Conservation (phyloP, 1,140 invertebrate species). For the Drosophila leontia region DNA sequence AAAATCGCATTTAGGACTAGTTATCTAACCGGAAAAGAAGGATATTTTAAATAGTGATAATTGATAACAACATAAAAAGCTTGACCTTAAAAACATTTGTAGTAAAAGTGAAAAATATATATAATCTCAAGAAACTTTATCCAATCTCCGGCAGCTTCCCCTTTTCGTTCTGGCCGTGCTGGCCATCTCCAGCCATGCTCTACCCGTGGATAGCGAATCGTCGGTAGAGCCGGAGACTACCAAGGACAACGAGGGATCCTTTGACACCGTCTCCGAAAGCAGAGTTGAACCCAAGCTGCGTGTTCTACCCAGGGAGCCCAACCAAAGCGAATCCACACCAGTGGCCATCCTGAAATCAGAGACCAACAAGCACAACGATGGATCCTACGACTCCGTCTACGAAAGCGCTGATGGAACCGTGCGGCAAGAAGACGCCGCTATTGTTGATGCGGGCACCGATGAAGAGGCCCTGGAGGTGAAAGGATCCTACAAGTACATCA, state of each 20-base stretch:
- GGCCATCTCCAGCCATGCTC: slow-evolving; percentile 16
- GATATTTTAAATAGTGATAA: neutral
- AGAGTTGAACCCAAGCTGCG: neutral
- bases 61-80: neutral
- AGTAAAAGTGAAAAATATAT: neutral
- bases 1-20: no score
- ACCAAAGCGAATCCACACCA: slow-evolving; percentile 11
- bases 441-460: slow-evolving; percentile 50
- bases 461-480: slow-evolving; percentile 65
- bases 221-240: no score
- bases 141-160: slow-evolving; percentile 40
- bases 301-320: no score
- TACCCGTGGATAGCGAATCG: slow-evolving; percentile 15
- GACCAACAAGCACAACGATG: slow-evolving; percentile 52
- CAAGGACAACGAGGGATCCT: no score
- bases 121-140: no score
- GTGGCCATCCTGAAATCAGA: slow-evolving; percentile 68
- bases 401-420: slow-evolving; percentile 60
- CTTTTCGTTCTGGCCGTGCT: slow-evolving; percentile 46
- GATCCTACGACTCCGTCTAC: slow-evolving; percentile 47
- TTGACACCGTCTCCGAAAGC: no score
- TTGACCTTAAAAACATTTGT: neutral
- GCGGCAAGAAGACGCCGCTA: slow-evolving; percentile 45
- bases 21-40: neutral
- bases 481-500: slow-evolving; percentile 75